These are phyloP conservation scores for Zingel zingel DNA, from an alignment of 2,113 vertebrate genomes.

Conservation along the genomic window DNA sequence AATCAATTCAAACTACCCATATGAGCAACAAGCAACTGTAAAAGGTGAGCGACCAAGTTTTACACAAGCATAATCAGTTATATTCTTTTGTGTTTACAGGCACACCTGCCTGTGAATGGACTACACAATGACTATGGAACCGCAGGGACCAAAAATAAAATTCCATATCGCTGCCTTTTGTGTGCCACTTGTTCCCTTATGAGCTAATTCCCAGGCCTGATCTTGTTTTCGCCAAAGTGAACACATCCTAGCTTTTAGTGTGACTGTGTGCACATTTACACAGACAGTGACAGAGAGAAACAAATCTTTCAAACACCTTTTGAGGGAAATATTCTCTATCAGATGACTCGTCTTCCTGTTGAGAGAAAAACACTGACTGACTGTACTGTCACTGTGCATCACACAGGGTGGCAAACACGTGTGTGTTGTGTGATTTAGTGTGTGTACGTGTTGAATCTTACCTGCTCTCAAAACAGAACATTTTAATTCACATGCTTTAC, in stretches of 20 bases:
- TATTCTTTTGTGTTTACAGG: background rate
- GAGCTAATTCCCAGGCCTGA: constrained; percentile 3
- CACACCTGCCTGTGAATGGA: constrained; percentile 30
- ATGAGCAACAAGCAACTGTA: background rate
- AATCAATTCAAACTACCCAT: background rate
- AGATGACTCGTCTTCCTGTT: constrained; percentile 77
- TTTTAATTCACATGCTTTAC: constrained; percentile 8
- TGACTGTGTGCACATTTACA: constrained; percentile 38
- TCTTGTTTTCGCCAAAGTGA: constrained; percentile 8
- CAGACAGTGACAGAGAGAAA: constrained; percentile 29
- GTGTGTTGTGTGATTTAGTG: constrained; percentile 6
- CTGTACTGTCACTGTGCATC: constrained; percentile 34
- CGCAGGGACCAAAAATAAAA: background rate
- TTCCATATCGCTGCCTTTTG: background rate
- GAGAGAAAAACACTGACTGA: constrained; percentile 50
- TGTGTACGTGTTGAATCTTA: constrained; percentile 22
- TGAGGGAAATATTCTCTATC: constrained; percentile 75
- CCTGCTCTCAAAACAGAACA: constrained; percentile 20
- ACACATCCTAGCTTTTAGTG: background rate
- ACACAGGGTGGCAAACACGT: background rate
- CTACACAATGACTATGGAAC: background rate
- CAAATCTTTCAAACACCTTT: constrained; percentile 77
- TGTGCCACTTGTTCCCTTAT: constrained; percentile 24
- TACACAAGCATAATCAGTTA: background rate
- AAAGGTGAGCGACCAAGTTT: background rate